Conservation (phyloP, 2,888 invertebrate genomes). For the Steinernema scapterisci region DNA sequence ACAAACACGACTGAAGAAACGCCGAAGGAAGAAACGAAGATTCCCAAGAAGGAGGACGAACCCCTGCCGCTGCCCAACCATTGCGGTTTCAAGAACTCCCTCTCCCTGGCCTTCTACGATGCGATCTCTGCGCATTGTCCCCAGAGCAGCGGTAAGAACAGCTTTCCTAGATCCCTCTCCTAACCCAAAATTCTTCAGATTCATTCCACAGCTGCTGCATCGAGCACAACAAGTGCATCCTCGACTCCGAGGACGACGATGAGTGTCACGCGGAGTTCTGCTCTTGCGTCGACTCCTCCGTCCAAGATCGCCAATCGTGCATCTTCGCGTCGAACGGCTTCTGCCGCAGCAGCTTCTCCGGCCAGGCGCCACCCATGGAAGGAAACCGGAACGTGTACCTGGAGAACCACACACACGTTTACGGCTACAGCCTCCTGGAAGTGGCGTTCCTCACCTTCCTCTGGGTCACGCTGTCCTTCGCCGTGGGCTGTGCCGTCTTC, state of each 20-base stretch:
- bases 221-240: background rate
- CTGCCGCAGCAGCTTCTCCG: constrained; percentile 17
- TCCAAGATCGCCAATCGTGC: background rate
- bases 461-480: background rate
- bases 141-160: background rate
- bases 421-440: background rate
- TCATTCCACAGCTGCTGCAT: constrained; percentile 15
- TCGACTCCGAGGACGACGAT: background rate
- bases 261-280: constrained; percentile 22
- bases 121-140: constrained; percentile 22
- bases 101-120: constrained; percentile 23
- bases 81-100: constrained; percentile 6
- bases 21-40: no score
- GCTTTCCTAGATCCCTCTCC: background rate
- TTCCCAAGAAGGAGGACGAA: background rate
- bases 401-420: background rate
- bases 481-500: background rate
- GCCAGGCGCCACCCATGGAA: background rate
- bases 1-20: background rate
- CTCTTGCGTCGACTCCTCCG: background rate
- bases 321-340: constrained; percentile 3
- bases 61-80: background rate
- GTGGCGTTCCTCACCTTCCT: background rate
- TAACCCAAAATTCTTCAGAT: background rate
- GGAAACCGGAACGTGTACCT: background rate